phyloP scores from a whole-genome alignment of 2,113 vertebrate species.

The Antigone vipio region DNA sequence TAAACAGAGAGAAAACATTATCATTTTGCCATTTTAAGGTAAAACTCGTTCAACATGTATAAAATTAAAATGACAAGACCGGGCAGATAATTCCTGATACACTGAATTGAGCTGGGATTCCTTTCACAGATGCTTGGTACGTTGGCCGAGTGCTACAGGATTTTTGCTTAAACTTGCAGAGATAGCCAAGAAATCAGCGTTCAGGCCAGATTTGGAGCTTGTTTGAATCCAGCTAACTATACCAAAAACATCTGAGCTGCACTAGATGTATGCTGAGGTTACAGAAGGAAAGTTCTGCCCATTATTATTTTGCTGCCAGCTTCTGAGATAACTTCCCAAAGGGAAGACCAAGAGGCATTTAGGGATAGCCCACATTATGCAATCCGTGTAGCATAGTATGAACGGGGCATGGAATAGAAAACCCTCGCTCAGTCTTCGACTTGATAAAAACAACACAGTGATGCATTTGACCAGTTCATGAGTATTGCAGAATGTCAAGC shows the following conservation, averaged over 20 bases:
- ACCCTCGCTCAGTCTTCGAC: neutral
- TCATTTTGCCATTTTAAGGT: neutral
- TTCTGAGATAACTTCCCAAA: neutral
- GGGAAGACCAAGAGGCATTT: neutral
- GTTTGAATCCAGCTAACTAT: neutral
- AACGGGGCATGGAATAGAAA: neutral
- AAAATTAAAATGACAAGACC: neutral
- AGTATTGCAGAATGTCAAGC: neutral
- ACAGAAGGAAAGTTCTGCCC: neutral
- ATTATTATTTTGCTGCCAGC: neutral
- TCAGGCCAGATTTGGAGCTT: neutral
- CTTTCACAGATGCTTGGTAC: neutral
- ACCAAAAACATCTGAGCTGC: neutral
- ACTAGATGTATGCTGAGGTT: neutral
- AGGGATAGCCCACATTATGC: fast-evolving
- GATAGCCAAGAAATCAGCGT: neutral
- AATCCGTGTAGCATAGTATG: neutral
- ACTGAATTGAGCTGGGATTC: neutral
- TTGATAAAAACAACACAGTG: neutral
- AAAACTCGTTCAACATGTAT: neutral
- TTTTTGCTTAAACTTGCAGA: neutral
- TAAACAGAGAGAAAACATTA: neutral
- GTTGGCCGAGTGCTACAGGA: neutral
- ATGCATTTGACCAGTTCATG: neutral
- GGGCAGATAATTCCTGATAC: neutral